Evolutionary conservation across 2,888 invertebrate genomes (phyloP).

Genomic region (Phalangium opilio): DNA sequence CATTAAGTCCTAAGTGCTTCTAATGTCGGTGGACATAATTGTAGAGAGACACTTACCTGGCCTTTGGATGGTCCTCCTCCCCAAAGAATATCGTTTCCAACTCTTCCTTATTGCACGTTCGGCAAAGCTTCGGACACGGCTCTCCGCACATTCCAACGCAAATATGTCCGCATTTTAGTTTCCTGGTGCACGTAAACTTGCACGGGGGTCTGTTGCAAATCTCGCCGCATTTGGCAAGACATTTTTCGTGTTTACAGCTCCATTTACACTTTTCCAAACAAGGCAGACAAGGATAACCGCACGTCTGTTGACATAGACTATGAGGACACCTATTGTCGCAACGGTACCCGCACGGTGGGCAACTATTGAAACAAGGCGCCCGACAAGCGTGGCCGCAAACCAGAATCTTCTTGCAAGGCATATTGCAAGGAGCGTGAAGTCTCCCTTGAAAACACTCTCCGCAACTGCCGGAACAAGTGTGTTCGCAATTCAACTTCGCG

Average conservation of each 20-base stretch:
- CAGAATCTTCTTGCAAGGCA: slow-evolving; percentile 26
- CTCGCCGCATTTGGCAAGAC: slow-evolving; percentile 28
- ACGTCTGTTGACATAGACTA: slow-evolving; percentile 24
- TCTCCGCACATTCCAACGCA: slow-evolving; percentile 59
- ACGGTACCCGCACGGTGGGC: slow-evolving; percentile 28
- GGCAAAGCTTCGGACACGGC: slow-evolving; percentile 45
- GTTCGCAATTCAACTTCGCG: slow-evolving; percentile 24
- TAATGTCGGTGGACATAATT: slow-evolving; percentile 31
- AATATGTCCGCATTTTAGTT: slow-evolving; percentile 40
- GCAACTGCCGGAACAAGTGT: slow-evolving; percentile 29
- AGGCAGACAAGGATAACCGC: slow-evolving; percentile 25
- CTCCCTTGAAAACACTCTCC: slow-evolving; percentile 28
- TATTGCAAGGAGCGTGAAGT: slow-evolving; percentile 27
- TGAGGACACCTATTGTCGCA: slow-evolving; percentile 29
- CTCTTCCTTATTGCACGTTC: slow-evolving; percentile 35
- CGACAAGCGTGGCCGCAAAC: slow-evolving; percentile 32
- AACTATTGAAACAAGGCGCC: slow-evolving; percentile 27
- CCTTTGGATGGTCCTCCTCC: no score
- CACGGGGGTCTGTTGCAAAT: slow-evolving; percentile 30
- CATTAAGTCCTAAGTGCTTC: no score
- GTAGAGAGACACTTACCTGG: slow-evolving; percentile 25
- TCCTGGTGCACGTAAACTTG: slow-evolving; percentile 26
- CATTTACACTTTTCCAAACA: slow-evolving; percentile 31
- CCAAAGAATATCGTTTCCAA: neutral
- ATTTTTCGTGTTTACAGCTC: slow-evolving; percentile 27